A percentile compares a stretch with the other conserved stretches of the same genome.
Conservation (phyloP, 2,113 vertebrate species). For the Triplophysa rosa region DNA sequence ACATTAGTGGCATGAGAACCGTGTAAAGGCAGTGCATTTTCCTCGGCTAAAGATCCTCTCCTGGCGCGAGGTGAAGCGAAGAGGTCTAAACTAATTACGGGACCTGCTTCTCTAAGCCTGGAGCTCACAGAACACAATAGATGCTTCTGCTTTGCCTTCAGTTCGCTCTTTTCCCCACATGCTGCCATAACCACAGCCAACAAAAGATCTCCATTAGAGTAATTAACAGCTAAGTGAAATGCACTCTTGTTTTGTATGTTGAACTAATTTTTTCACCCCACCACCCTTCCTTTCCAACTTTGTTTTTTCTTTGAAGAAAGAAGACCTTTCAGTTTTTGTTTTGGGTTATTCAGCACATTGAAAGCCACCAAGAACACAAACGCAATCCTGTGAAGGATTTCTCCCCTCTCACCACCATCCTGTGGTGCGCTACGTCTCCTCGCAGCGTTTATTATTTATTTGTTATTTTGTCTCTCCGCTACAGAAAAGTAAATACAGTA, state of each 20-base stretch:
- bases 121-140: slow-evolving; percentile 71
- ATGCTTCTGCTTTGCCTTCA: slow-evolving; percentile 63
- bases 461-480: slow-evolving; percentile 46
- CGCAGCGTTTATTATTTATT: slow-evolving; percentile 52
- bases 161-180: slow-evolving; percentile 59
- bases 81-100: slow-evolving; percentile 74
- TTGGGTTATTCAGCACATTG: slow-evolving; percentile 54
- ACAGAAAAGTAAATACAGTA: slow-evolving; percentile 51
- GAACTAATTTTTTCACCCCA: slow-evolving; percentile 47
- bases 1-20: slow-evolving; percentile 58
- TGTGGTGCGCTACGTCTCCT: background rate
- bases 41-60: slow-evolving; percentile 64
- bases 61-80: slow-evolving; percentile 64
- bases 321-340: slow-evolving; percentile 51
- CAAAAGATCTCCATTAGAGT: slow-evolving; percentile 74
- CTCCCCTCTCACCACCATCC: background rate
- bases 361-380: slow-evolving; percentile 52
- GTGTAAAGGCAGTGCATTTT: slow-evolving; percentile 63
- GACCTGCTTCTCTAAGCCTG: slow-evolving; percentile 61
- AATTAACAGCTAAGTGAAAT: slow-evolving; percentile 74
- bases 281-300: slow-evolving; percentile 29
- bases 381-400: background rate
- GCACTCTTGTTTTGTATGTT: slow-evolving; percentile 66
- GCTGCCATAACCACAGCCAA: slow-evolving; percentile 60
- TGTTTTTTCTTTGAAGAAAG: slow-evolving; percentile 25